phyloP scores from a whole-genome alignment of 2,797 vertebrate genomes.

The Cryptoblepharus egeriae region DNA sequence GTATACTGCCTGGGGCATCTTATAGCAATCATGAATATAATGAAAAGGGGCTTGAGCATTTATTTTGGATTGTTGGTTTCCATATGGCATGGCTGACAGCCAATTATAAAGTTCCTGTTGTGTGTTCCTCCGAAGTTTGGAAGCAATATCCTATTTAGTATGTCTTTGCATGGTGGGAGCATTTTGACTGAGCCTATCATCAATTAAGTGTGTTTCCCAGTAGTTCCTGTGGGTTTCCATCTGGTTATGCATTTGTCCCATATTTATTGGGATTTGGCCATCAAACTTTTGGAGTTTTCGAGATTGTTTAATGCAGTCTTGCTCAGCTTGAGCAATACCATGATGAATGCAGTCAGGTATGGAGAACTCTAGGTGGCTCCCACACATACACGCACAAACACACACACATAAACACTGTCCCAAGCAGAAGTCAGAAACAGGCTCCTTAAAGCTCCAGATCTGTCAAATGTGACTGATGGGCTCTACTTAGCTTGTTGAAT shows the following conservation, averaged over 20 bases:
- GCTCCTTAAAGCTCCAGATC: not conserved
- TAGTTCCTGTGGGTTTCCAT: constrained; percentile 32
- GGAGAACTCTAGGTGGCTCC: not conserved
- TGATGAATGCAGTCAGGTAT: not conserved
- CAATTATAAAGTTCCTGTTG: constrained; percentile 54
- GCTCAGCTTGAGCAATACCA: not conserved
- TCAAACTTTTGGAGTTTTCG: not conserved
- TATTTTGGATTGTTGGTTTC: constrained; percentile 33
- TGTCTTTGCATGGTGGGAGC: constrained; percentile 26
- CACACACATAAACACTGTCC: not conserved
- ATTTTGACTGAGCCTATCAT: constrained; percentile 4
- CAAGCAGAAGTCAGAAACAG: not conserved
- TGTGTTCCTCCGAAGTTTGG: constrained; percentile 31
- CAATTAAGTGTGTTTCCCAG: constrained; percentile 32
- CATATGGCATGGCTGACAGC: constrained; percentile 40
- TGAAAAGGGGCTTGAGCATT: constrained; percentile 31
- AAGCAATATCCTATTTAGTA: constrained; percentile 42
- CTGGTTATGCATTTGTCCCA: not conserved
- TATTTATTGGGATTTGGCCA: not conserved
- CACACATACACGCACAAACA: not conserved
- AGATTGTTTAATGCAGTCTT: not conserved
- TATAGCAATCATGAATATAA: constrained; percentile 49
- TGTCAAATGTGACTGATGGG: not conserved
- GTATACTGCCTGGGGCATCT: not conserved
- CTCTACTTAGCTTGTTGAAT: not conserved